Conservation (phyloP, 2,888 invertebrate genomes). For the Alloplasta piceator region DNA sequence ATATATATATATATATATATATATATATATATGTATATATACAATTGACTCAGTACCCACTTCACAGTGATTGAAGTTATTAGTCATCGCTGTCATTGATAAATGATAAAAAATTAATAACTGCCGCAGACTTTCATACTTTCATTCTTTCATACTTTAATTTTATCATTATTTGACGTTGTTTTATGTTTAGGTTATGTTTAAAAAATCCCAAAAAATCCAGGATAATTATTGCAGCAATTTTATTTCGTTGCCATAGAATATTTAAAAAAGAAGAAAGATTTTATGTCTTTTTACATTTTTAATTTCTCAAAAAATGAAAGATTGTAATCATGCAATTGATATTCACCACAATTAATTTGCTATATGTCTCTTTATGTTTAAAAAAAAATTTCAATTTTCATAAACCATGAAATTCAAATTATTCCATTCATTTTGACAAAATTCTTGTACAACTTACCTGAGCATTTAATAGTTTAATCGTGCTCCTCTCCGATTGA, state of each 20-base stretch:
- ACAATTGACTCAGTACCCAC: background rate
- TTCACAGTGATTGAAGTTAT: constrained; percentile 45
- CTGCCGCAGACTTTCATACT: background rate
- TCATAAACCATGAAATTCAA: background rate
- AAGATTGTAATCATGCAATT: too few species aligned
- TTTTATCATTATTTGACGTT: background rate
- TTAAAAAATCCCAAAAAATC: constrained; percentile 34
- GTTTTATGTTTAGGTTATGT: constrained; percentile 49
- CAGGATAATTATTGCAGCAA: background rate
- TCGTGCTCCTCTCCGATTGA: too few species aligned
- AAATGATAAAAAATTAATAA: constrained; percentile 35
- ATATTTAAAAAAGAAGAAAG: background rate
- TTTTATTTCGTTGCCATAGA: background rate
- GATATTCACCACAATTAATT: too few species aligned
- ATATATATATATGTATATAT: background rate
- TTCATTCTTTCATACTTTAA: too few species aligned
- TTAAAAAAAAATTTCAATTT: too few species aligned
- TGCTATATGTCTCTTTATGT: too few species aligned
- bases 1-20: background rate
- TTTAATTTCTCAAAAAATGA: too few species aligned
- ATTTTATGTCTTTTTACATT: too few species aligned
- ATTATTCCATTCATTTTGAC: background rate
- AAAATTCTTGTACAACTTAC: background rate
- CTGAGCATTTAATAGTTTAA: background rate
- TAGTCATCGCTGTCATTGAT: constrained; percentile 43